Evolutionary conservation across 2,113 vertebrate genomes (phyloP).

Genomic region (Nerophis ophidion): DNA sequence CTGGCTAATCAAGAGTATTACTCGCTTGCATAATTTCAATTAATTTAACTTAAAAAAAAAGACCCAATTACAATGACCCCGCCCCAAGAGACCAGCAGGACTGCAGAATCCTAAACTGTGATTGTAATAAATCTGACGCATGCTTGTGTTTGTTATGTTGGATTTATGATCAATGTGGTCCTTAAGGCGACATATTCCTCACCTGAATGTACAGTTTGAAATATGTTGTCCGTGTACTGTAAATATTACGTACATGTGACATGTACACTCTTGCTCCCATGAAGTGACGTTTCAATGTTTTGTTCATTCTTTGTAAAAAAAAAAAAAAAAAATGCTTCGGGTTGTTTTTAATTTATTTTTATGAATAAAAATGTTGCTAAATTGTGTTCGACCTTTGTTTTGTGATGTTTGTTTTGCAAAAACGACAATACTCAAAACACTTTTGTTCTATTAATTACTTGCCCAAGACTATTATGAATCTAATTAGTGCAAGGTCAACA

Average conservation of each 20-base stretch:
- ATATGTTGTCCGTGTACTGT: slow-evolving; percentile 11
- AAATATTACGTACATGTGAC: slow-evolving; percentile 13
- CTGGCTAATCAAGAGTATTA: too few relatives aligned
- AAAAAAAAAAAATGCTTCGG: slow-evolving; percentile 45
- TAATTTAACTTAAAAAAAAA: too few relatives aligned
- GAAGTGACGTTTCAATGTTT: slow-evolving; percentile 23
- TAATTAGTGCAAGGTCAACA: too few relatives aligned
- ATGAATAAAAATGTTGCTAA: slow-evolving; percentile 51
- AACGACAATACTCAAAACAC: too few relatives aligned
- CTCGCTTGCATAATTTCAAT: too few relatives aligned
- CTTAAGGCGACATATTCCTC: background rate
- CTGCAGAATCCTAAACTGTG: slow-evolving; percentile 40
- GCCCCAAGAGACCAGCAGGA: slow-evolving; percentile 5
- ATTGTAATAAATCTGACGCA: slow-evolving; percentile 35
- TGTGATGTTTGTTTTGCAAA: too few relatives aligned
- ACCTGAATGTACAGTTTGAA: slow-evolving; percentile 35
- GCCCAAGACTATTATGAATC: too few relatives aligned
- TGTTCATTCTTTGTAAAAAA: slow-evolving; percentile 46
- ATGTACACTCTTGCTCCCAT: slow-evolving; percentile 27
- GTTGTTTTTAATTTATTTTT: slow-evolving; percentile 66
- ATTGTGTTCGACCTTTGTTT: background rate
- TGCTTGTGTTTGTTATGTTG: background rate
- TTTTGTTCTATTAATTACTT: too few relatives aligned
- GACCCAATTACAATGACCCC: too few relatives aligned
- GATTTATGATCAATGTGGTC: background rate